phyloP scores from a whole-genome alignment of 2,113 vertebrate species.

The Elephantulus edwardii region DNA sequence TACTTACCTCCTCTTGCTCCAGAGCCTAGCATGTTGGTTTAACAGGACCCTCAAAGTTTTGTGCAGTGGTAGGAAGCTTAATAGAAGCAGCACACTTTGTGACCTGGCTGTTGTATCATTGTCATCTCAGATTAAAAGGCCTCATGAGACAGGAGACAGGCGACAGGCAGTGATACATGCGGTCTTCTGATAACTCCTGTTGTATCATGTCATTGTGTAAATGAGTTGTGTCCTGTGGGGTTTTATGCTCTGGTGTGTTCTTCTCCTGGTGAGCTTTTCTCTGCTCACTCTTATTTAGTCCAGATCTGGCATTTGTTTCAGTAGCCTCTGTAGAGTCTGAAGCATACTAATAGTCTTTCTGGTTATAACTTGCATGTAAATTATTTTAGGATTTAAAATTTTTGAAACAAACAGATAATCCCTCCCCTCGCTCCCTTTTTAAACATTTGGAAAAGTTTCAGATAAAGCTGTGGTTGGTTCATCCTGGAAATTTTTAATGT shows the following conservation, averaged over 20 bases:
- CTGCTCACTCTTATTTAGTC: constrained; percentile 19
- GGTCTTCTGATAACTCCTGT: constrained; percentile 31
- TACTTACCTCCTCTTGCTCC: not conserved
- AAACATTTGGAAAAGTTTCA: constrained; percentile 38
- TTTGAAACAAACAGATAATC: constrained; percentile 29
- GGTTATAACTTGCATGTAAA: constrained; percentile 19
- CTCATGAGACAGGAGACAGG: not conserved
- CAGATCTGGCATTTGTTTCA: constrained; percentile 7
- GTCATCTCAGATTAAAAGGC: not conserved
- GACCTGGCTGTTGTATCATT: constrained; percentile 25
- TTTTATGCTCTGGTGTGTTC: not conserved
- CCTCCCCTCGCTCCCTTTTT: constrained; percentile 37
- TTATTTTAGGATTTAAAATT: not conserved
- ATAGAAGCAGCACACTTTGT: not conserved
- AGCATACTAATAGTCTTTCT: constrained; percentile 29
- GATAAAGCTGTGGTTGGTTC: too few species aligned
- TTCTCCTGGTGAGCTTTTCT: constrained; percentile 39
- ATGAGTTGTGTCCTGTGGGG: not conserved
- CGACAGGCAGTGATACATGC: not conserved
- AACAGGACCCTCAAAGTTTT: not conserved
- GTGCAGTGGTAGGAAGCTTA: not conserved
- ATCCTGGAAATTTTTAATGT: too few species aligned
- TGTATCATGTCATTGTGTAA: not conserved
- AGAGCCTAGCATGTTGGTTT: not conserved
- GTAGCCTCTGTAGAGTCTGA: not conserved